Percentiles rank a stretch among this genome's conserved stretches.
Evolutionary conservation across 2,113 vertebrate genomes (phyloP).

Genomic region (Rhinoderma darwinii): DNA sequence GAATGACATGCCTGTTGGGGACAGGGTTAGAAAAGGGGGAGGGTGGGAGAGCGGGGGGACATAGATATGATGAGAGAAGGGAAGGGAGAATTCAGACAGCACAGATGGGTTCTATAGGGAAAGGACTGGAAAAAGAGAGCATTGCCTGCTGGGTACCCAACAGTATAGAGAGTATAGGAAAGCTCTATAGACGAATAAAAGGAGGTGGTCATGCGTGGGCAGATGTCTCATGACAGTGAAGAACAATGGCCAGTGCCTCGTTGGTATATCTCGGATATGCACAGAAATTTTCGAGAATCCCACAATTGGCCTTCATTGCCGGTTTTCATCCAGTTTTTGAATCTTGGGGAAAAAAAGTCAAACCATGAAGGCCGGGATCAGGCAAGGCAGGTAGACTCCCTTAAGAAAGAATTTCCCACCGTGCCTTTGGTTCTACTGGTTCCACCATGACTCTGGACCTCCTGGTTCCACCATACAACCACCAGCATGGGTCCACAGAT

Average conservation of each 20-base stretch:
- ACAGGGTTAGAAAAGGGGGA: constrained; percentile 16
- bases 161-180: neutral
- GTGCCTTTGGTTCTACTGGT: neutral
- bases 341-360: neutral
- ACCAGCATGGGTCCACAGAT: no score
- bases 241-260: neutral
- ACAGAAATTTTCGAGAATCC: neutral
- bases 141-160: neutral
- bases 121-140: neutral
- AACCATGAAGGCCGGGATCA: neutral
- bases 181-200: neutral
- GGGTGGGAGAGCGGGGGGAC: neutral
- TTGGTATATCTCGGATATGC: no score
- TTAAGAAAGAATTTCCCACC: neutral
- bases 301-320: neutral
- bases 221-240: neutral
- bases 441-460: neutral
- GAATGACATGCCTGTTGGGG: constrained; percentile 48
- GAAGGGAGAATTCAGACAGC: neutral
- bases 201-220: neutral
- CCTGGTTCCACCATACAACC: neutral
- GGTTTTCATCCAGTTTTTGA: neutral
- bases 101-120: neutral
- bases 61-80: constrained; percentile 33
- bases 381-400: no score